Conservation (phyloP, 2,797 vertebrate species). For the Siniperca obscura region DNA sequence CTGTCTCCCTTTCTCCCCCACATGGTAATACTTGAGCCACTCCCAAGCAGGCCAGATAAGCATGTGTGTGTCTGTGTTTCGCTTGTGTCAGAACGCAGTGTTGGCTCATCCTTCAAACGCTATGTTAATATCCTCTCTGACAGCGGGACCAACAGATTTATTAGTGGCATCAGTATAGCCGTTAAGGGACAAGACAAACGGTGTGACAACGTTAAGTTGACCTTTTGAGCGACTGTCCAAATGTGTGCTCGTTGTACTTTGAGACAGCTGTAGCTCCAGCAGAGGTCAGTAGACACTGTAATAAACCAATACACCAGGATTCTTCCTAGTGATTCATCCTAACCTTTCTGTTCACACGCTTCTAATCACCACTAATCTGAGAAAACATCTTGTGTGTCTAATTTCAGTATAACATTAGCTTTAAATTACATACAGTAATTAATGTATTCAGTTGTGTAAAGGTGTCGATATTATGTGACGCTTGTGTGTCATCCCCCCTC, state of each 20-base stretch:
- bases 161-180: conserved; percentile 33
- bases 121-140: conserved; percentile 57
- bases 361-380: conserved; percentile 63
- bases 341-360: conserved; percentile 67
- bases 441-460: conserved; percentile 77
- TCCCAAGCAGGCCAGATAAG: conserved; percentile 50
- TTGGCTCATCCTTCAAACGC: conserved; percentile 47
- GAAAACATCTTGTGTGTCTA: conserved; percentile 64
- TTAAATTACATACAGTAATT: conserved; percentile 69
- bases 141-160: conserved; percentile 59
- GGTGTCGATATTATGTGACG: conserved; percentile 77
- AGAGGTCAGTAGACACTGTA: conserved; percentile 49
- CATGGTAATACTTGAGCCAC: conserved; percentile 11
- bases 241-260: conserved; percentile 34
- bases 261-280: conserved; percentile 58
- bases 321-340: conserved; percentile 38
- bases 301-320: conserved; percentile 55
- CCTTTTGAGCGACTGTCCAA: conserved; percentile 29
- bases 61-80: conserved; percentile 67
- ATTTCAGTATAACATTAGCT: conserved; percentile 78
- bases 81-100: conserved; percentile 68
- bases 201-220: conserved; percentile 7
- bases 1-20: conserved; percentile 1
- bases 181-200: conserved; percentile 33
- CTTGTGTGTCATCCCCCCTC: conserved; percentile 70